A percentile compares a stretch with the other conserved stretches of the same genome.
Evolutionary conservation across 2,888 invertebrate species (phyloP).

Genomic region (Agrypnus murinus): DNA sequence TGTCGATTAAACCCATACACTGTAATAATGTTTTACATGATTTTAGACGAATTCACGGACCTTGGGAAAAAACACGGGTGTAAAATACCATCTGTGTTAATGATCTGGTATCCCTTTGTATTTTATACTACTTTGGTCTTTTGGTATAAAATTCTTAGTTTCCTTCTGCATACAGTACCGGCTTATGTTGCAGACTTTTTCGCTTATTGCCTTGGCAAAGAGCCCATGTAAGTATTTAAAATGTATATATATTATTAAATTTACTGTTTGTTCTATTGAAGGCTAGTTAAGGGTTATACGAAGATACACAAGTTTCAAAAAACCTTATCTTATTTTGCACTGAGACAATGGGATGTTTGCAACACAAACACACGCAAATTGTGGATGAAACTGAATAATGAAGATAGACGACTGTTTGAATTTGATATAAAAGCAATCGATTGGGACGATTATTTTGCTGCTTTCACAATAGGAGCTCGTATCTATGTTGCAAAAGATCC

Average conservation of each 20-base stretch:
- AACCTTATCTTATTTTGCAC: constrained; percentile 84
- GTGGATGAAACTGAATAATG: constrained; percentile 72
- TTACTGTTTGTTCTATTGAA: too few relatives aligned
- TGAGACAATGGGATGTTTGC: constrained; percentile 75
- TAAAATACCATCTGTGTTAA: constrained; percentile 72
- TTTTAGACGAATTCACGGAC: too few relatives aligned
- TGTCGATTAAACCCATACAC: too few relatives aligned
- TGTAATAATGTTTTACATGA: too few relatives aligned
- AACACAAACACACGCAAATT: constrained; percentile 74
- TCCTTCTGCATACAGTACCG: constrained; percentile 77
- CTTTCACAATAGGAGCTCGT: constrained; percentile 82
- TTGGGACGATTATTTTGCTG: constrained; percentile 81
- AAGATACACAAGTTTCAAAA: constrained; percentile 86
- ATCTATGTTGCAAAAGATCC: constrained; percentile 85
- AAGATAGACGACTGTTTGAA: constrained; percentile 76
- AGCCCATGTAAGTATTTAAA: constrained; percentile 72
- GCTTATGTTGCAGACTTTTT: constrained; percentile 76
- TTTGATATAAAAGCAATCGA: constrained; percentile 81
- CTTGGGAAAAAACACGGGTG: constrained; percentile 74
- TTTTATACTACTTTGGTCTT: constrained; percentile 63
- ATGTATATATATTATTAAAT: too few relatives aligned
- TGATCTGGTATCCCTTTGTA: constrained; percentile 71
- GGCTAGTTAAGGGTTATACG: constrained; percentile 86
- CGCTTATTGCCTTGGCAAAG: constrained; percentile 69
- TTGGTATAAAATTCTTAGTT: constrained; percentile 69